A percentile compares a stretch with the other conserved stretches of the same genome.
Evolutionary conservation across 2,113 vertebrate species (phyloP).

Genomic region (Egretta garzetta): DNA sequence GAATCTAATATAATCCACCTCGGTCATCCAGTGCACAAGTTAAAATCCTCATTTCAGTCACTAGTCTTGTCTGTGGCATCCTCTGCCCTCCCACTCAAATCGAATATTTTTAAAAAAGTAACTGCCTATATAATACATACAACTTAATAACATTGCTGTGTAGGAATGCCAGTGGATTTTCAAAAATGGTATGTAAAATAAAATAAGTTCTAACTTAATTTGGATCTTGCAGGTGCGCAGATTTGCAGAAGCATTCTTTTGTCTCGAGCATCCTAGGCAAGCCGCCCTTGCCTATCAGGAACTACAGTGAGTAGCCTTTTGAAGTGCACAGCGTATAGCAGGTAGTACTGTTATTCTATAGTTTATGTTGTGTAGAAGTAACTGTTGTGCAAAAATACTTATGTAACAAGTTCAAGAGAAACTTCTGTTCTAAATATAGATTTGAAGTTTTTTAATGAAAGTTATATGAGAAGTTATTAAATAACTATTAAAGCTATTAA

Average conservation of each 20-base stretch:
- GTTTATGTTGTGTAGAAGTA: not conserved
- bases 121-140: not conserved
- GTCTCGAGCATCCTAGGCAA: slow-evolving; percentile 95
- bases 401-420: not conserved
- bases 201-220: not conserved
- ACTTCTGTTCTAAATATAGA: not conserved
- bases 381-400: not conserved
- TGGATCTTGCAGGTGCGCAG: slow-evolving; percentile 87
- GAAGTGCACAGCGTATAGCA: not conserved
- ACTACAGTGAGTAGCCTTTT: slow-evolving; percentile 87
- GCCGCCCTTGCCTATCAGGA: slow-evolving; percentile 96
- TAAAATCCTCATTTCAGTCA: not conserved
- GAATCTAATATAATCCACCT: not conserved
- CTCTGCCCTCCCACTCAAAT: not conserved
- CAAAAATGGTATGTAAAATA: not conserved
- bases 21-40: not conserved
- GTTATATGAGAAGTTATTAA: not conserved
- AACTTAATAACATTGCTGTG: not conserved
- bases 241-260: slow-evolving; percentile 98
- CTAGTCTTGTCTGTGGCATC: not conserved
- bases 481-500: not conserved
- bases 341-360: not conserved
- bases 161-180: not conserved
- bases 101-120: not conserved
- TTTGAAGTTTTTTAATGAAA: not conserved